Conservation (phyloP, 1,140 invertebrate genomes). For the Hypothenemus hampei region DNA sequence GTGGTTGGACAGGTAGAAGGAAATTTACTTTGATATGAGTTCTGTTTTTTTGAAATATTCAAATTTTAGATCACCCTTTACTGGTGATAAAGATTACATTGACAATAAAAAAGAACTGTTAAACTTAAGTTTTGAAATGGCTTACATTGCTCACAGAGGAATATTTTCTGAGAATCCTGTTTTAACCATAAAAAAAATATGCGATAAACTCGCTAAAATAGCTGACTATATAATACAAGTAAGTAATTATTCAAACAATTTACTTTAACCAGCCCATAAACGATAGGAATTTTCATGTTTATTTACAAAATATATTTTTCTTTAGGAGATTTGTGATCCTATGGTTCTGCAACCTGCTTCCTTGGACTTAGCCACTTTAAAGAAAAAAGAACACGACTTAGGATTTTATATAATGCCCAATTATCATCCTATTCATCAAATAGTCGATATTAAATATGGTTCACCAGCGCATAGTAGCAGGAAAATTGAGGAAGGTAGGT, state of each 20-base stretch:
- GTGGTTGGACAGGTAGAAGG: slow-evolving; percentile 74
- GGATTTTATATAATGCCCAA: slow-evolving; percentile 83
- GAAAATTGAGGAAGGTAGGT: slow-evolving; percentile 75
- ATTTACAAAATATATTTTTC: slow-evolving; percentile 2
- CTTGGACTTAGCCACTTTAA: slow-evolving; percentile 79
- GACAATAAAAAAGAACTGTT: slow-evolving; percentile 65
- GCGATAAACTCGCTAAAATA: slow-evolving; percentile 64
- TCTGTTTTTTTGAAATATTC: not conserved
- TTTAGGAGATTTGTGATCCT: slow-evolving; percentile 73
- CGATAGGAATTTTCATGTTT: not conserved
- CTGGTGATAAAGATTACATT: slow-evolving; percentile 62
- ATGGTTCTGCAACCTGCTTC: slow-evolving; percentile 83
- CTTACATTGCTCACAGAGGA: slow-evolving; percentile 80
- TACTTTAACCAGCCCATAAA: not conserved
- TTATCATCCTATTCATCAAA: slow-evolving; percentile 79
- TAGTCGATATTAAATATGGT: slow-evolving; percentile 80
- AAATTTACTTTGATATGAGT: not conserved
- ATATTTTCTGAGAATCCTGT: slow-evolving; percentile 78
- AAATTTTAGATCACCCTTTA: slow-evolving; percentile 59
- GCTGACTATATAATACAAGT: slow-evolving; percentile 83
- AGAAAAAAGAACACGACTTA: slow-evolving; percentile 72
- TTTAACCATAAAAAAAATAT: slow-evolving; percentile 64
- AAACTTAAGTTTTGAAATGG: slow-evolving; percentile 75
- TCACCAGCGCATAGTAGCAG: slow-evolving; percentile 79
- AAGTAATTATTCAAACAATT: slow-evolving; percentile 3